Base-by-base conservation (phyloP, 2,888 invertebrate species). In the Masnerella sp. region DNA sequence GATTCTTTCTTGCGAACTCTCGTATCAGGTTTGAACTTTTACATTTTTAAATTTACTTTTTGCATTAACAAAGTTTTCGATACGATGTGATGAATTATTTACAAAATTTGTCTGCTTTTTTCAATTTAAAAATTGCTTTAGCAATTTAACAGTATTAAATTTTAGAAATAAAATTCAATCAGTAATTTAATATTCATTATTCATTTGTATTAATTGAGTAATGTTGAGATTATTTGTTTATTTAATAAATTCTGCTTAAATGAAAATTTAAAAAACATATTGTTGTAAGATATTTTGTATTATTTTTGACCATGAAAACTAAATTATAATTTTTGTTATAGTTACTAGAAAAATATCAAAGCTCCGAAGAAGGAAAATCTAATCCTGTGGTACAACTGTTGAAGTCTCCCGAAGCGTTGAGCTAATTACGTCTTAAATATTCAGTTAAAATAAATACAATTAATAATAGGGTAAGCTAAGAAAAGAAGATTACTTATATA, bases 1-100 rank as follows among this genome's bases (percentile, higher is more conserved):
- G 0, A 92, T 96, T 71, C 89, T 96, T 20, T 93, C 93, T 79
- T 92, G 94, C 85, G 93, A 92, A 88, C 90, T 91, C 61, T 90
- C 90, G 22, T 91, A 90, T 80, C 89, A 90, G 86, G 91, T 91
- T 84, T 88, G 88, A 45, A 43, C 18, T 36, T 40, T 25, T 25
- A 32, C 18, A 30, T 30, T 7, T n/a, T 11, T 34, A 9, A 34
- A 15, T 18, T 20, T 15, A 20, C n/a, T 38, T 22, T 22, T 7
- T 5, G 3, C 7, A 7, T 3, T 3, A 22, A 7, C 22, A 22
- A 22, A 22, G 22, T 5, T 22, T 22, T 3, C n/a, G 7, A 22
- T 5, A 22, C 4, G 22, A 22, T 22, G 7, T 22, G 22, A 22
- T 5, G 7, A 22, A n/a, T n/a, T n/a, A n/a, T n/a, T n/a, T 22